These are phyloP conservation scores for Choloepus didactylus DNA, from an alignment of 2,797 vertebrate species.

Conservation along the genomic window DNA sequence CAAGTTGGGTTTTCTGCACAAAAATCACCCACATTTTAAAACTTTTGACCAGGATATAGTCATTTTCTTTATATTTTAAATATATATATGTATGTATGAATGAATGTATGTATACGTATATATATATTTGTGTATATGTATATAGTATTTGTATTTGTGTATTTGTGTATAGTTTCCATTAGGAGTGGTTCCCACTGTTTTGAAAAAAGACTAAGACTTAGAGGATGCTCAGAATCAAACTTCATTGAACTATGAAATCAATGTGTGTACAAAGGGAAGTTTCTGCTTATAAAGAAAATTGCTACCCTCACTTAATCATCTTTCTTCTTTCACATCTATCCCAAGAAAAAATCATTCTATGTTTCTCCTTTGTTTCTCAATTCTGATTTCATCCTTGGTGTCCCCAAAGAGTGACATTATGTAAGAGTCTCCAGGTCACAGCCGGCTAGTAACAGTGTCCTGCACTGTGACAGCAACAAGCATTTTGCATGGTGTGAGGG, in stretches of 20 bases:
- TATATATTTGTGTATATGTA: too few species aligned
- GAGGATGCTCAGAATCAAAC: background rate
- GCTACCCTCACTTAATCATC: background rate
- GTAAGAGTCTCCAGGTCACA: background rate
- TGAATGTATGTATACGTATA: too few species aligned
- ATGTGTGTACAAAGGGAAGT: background rate
- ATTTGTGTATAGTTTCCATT: background rate
- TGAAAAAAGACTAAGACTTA: constrained; percentile 18
- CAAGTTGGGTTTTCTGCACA: background rate
- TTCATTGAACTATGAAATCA: background rate
- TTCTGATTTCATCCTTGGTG: background rate
- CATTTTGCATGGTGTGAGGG: background rate
- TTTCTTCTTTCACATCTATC: background rate
- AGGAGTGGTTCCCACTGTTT: background rate
- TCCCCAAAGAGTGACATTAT: background rate
- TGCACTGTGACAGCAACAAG: background rate
- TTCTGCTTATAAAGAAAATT: background rate
- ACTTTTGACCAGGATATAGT: background rate
- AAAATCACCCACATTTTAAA: constrained; percentile 46
- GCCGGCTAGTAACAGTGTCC: background rate
- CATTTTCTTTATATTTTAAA: constrained; percentile 16
- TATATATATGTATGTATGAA: too few species aligned
- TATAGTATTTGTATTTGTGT: too few species aligned
- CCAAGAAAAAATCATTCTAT: background rate
- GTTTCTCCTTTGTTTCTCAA: background rate